Conservation (phyloP, 2,888 invertebrate genomes). For the Rhamphomyia laevipes region DNA sequence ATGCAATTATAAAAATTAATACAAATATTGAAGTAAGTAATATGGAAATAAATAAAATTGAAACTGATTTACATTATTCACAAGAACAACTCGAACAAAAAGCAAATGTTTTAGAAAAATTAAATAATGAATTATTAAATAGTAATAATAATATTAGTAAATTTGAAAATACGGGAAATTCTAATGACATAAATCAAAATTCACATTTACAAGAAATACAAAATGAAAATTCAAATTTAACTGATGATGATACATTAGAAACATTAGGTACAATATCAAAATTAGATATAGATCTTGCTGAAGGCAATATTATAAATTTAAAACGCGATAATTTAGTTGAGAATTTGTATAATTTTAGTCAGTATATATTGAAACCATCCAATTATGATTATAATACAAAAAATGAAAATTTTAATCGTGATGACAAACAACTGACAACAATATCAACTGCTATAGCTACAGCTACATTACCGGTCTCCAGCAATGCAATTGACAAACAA, state of each 20-base stretch:
- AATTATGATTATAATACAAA: conserved; percentile 14
- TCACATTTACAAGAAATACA: too few relatives aligned
- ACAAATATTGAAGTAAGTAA: conserved; percentile 41
- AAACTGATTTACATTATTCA: conserved; percentile 40
- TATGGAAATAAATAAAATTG: conserved; percentile 44
- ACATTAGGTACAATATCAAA: too few relatives aligned
- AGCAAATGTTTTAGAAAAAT: conserved; percentile 42
- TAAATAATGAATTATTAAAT: conserved; percentile 39
- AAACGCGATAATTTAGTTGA: conserved; percentile 9
- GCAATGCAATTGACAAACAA: neutral
- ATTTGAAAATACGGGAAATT: too few relatives aligned
- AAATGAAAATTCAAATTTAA: too few relatives aligned
- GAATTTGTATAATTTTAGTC: conserved; percentile 12
- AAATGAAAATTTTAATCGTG: conserved; percentile 9
- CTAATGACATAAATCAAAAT: too few relatives aligned
- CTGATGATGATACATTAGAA: too few relatives aligned
- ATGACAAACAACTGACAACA: neutral
- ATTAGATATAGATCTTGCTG: neutral
- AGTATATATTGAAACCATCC: conserved; percentile 14
- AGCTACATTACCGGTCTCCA: neutral
- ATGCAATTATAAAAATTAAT: conserved; percentile 38
- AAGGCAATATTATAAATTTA: neutral
- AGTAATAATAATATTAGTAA: neutral
- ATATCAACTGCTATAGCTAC: neutral
- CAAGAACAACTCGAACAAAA: conserved; percentile 44